These are phyloP conservation scores for Egretta garzetta DNA, from an alignment of 2,113 vertebrate genomes.

Conservation along the genomic window DNA sequence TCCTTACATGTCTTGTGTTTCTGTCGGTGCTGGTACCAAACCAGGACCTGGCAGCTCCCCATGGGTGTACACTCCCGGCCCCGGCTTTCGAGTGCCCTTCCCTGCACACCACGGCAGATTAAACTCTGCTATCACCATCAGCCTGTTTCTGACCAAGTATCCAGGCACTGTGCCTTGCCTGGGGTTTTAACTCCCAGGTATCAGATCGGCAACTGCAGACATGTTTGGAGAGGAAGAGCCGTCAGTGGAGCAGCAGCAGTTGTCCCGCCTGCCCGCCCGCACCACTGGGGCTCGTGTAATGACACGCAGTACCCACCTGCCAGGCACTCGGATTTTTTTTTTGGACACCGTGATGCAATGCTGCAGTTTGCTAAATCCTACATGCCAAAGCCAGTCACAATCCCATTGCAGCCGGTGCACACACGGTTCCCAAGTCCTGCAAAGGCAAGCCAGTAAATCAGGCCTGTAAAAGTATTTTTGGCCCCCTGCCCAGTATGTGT, in stretches of 20 bases:
- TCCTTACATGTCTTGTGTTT: neutral
- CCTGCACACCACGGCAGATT: neutral
- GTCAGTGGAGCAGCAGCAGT: neutral
- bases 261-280: neutral
- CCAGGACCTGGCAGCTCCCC: neutral
- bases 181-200: neutral
- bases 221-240: neutral
- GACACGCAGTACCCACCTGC: neutral
- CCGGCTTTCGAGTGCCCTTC: neutral
- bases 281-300: fast-evolving
- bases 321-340: neutral
- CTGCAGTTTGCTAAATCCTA: neutral
- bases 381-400: neutral
- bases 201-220: neutral
- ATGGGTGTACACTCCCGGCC: fast-evolving
- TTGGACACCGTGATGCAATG: fast-evolving
- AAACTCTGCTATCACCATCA: neutral
- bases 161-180: neutral
- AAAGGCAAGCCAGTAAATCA: neutral
- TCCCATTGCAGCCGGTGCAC: neutral
- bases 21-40: neutral
- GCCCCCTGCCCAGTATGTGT: slow-evolving; percentile 57
- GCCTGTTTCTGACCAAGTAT: fast-evolving
- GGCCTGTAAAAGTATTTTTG: slow-evolving; percentile 59
- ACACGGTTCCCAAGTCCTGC: neutral